phyloP scores from a whole-genome alignment of 2,797 vertebrate genomes.

The Coreius guichenoti region DNA sequence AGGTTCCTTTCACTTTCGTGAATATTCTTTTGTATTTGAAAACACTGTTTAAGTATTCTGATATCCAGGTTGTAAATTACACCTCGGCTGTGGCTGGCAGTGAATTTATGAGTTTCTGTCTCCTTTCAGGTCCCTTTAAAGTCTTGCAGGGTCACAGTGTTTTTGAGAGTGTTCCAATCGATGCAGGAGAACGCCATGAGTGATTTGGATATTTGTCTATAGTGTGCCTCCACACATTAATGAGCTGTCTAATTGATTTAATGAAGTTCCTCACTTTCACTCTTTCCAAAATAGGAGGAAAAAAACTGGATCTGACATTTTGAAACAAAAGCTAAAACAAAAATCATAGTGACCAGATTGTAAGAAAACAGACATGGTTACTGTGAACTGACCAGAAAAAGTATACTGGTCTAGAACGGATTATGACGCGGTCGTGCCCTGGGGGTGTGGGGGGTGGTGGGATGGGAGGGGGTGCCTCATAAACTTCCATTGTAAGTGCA shows the following conservation, averaged over 20 bases:
- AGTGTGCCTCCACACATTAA: slow-evolving; percentile 55
- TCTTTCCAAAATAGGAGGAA: slow-evolving; percentile 35
- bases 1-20: background rate
- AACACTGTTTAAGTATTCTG: background rate
- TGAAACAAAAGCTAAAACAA: background rate
- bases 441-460: too few relatives aligned
- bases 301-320: slow-evolving; percentile 13
- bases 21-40: background rate
- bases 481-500: too few relatives aligned
- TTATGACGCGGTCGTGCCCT: too few relatives aligned
- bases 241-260: slow-evolving; percentile 64
- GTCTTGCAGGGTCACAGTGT: slow-evolving; percentile 21
- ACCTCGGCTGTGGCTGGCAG: background rate
- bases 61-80: background rate
- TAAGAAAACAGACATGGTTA: background rate
- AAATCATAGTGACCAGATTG: background rate
- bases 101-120: background rate
- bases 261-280: slow-evolving; percentile 57
- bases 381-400: too few relatives aligned
- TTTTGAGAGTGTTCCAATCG: slow-evolving; percentile 43
- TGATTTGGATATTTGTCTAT: slow-evolving; percentile 54
- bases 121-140: slow-evolving; percentile 10
- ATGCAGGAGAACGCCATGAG: slow-evolving; percentile 30
- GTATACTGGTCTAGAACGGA: background rate
- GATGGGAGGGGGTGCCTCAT: too few relatives aligned